A percentile compares a stretch with the other conserved stretches of the same genome.
Evolutionary conservation across 1,140 invertebrate genomes (phyloP).

Genomic region (Pomacea maculata): DNA sequence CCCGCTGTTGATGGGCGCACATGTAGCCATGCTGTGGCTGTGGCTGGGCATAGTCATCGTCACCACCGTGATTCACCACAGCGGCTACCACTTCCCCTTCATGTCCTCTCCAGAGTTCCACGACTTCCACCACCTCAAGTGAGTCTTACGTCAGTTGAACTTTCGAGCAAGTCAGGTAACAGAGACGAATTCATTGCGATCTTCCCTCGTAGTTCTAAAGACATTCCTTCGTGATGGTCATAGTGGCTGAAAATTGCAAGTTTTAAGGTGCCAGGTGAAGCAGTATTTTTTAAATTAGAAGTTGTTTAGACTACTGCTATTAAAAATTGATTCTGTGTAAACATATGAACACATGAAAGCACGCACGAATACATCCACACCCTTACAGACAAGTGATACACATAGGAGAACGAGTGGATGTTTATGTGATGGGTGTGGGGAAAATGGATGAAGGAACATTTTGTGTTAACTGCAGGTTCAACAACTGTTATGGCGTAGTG

Average conservation of each 20-base stretch:
- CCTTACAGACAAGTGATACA: not conserved
- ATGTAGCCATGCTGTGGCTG: slow-evolving; percentile 81
- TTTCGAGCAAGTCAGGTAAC: too few species aligned
- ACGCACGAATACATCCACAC: slow-evolving; percentile 7
- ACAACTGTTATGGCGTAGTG: slow-evolving; percentile 82
- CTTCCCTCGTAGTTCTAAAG: too few species aligned
- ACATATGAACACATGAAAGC: not conserved
- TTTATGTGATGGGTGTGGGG: too few species aligned
- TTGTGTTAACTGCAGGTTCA: slow-evolving; percentile 45
- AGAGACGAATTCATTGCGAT: too few species aligned
- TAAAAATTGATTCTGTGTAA: not conserved
- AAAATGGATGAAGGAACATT: too few species aligned
- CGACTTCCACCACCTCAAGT: slow-evolving; percentile 82
- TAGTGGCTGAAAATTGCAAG: too few species aligned
- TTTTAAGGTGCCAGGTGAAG: too few species aligned
- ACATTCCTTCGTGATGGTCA: too few species aligned
- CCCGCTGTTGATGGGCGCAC: slow-evolving; percentile 80
- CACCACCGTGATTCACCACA: slow-evolving; percentile 85
- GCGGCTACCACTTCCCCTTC: slow-evolving; percentile 88
- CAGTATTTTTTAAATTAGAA: too few species aligned
- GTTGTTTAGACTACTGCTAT: too few species aligned
- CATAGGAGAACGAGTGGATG: too few species aligned
- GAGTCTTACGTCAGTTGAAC: slow-evolving; percentile 70
- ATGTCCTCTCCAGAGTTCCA: slow-evolving; percentile 88
- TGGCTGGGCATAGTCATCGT: slow-evolving; percentile 83